A percentile compares a stretch with the other conserved stretches of the same genome.
Evolutionary conservation across 2,797 vertebrate genomes (phyloP).

Genomic region (Mallotus villosus): DNA sequence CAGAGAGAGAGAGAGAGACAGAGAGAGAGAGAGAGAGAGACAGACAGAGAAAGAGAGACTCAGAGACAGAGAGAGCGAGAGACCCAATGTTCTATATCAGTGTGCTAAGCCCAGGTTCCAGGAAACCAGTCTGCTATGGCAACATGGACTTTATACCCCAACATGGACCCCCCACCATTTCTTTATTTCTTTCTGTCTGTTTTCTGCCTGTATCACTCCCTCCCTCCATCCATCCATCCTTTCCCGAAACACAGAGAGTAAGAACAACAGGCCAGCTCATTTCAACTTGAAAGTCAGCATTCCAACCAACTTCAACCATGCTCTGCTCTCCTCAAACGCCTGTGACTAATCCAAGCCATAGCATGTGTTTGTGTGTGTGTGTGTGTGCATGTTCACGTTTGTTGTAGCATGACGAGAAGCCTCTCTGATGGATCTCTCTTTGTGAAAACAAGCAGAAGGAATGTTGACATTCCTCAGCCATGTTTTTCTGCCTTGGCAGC

Average conservation of each 20-base stretch:
- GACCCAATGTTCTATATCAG: neutral
- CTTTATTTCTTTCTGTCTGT: neutral
- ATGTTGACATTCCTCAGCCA: slow-evolving; percentile 67
- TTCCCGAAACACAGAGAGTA: slow-evolving; percentile 21
- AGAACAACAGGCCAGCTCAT: slow-evolving; percentile 46
- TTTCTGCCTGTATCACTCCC: neutral
- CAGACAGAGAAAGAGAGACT: slow-evolving; percentile 17
- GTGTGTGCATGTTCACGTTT: neutral
- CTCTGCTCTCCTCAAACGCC: slow-evolving; percentile 51
- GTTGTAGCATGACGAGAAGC: neutral
- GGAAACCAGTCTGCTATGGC: slow-evolving; percentile 41
- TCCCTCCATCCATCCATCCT: neutral
- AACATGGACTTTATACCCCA: slow-evolving; percentile 41
- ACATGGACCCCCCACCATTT: too few species aligned
- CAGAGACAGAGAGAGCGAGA: neutral
- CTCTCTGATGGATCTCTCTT: slow-evolving; percentile 37
- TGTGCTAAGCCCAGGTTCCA: slow-evolving; percentile 44
- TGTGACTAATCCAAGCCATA: slow-evolving; percentile 57
- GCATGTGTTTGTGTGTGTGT: neutral
- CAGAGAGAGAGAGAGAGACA: slow-evolving; percentile 28
- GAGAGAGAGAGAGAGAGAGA: neutral
- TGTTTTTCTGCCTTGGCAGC: slow-evolving; percentile 52
- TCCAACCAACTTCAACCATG: slow-evolving; percentile 67
- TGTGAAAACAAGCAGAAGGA: slow-evolving; percentile 52
- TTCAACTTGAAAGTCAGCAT: slow-evolving; percentile 69